Evolutionary conservation across 1,140 invertebrate genomes (phyloP).

Genomic region (Drosophila lowei): DNA sequence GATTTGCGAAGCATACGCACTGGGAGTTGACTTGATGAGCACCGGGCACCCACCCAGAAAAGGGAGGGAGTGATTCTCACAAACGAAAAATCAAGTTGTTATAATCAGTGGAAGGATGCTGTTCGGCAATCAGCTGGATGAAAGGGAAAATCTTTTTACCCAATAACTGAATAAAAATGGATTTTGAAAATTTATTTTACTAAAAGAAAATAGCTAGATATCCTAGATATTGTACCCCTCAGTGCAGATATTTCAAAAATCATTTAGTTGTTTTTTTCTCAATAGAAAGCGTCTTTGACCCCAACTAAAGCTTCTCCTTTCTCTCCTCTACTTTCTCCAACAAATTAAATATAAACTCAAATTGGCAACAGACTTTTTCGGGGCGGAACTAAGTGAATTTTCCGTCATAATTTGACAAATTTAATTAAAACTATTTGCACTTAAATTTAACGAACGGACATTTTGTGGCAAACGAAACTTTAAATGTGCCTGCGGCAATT

Average conservation of each 20-base stretch:
- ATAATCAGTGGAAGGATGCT: no score
- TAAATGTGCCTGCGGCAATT: conserved; percentile 44
- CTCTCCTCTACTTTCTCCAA: background rate
- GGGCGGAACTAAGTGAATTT: conserved; percentile 50
- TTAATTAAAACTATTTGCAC: conserved; percentile 78
- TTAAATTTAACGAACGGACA: conserved; percentile 57
- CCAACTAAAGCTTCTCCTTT: background rate
- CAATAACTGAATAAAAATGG: no score
- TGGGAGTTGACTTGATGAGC: conserved; percentile 40
- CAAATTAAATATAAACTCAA: conserved; percentile 52
- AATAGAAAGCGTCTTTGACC: background rate
- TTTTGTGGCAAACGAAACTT: conserved; percentile 65
- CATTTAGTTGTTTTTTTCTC: no score
- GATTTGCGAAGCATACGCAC: conserved; percentile 51
- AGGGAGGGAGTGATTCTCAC: background rate
- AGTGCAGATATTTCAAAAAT: no score
- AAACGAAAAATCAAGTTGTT: no score
- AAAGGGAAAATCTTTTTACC: no score
- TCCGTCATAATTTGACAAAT: conserved; percentile 69
- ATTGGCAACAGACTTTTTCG: conserved; percentile 36
- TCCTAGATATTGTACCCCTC: no score
- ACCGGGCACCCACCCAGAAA: no score
- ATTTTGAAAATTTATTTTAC: no score
- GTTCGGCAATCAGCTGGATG: no score
- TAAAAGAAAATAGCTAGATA: no score